Evolutionary conservation across 2,113 vertebrate genomes (phyloP).

Genomic region (Cyprinus carpio): DNA sequence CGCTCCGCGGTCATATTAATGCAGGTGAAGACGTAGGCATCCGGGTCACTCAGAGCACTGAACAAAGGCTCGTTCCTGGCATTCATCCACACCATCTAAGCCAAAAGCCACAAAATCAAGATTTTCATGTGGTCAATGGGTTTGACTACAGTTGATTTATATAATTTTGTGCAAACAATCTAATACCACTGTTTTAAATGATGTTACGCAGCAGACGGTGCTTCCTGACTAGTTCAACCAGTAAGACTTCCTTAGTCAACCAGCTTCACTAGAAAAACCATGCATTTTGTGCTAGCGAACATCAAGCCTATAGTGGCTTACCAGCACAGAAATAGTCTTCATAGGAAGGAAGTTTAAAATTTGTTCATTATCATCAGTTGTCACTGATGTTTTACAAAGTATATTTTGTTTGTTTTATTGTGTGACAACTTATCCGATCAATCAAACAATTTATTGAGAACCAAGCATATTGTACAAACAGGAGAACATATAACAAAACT

Average conservation of each 20-base stretch:
- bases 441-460: not conserved
- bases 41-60: constrained; percentile 84
- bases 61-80: constrained; percentile 89
- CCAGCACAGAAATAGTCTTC: not conserved
- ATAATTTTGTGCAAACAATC: not conserved
- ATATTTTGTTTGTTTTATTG: not conserved
- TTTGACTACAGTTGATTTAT: not conserved
- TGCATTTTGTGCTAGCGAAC: not conserved
- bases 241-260: not conserved
- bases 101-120: not conserved
- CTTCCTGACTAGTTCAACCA: not conserved
- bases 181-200: not conserved
- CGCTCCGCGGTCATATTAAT: constrained; percentile 93
- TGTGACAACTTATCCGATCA: not conserved
- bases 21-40: constrained; percentile 96
- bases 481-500: too few species aligned
- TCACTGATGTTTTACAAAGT: not conserved
- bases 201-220: not conserved
- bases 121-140: not conserved
- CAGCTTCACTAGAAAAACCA: not conserved
- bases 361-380: not conserved
- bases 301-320: not conserved
- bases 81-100: constrained; percentile 87
- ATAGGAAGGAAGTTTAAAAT: not conserved
- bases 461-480: too few species aligned